phyloP scores from a whole-genome alignment of 2,113 vertebrate species.

The Peucedramus taeniatus region DNA sequence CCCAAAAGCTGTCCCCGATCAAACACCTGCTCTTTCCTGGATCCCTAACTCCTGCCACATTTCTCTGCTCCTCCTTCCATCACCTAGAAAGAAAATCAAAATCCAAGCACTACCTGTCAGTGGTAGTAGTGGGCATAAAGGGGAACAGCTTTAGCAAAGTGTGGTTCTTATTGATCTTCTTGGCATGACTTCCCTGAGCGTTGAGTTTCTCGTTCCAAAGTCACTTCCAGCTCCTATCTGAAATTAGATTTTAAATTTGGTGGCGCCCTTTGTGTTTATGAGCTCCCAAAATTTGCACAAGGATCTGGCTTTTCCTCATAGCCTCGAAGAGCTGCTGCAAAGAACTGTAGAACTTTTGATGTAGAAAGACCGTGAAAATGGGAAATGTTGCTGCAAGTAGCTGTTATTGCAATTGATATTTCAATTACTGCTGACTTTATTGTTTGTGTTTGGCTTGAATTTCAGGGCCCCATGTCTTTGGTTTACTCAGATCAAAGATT shows the following conservation, averaged over 20 bases:
- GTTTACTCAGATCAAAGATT: background rate
- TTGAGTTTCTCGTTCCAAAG: background rate
- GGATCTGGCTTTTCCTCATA: background rate
- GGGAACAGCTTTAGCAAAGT: background rate
- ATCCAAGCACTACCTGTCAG: background rate
- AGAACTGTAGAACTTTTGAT: background rate
- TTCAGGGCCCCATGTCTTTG: background rate
- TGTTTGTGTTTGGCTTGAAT: background rate
- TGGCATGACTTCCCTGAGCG: accelerated
- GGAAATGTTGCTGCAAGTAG: background rate
- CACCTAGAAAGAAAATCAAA: background rate
- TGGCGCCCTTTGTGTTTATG: background rate
- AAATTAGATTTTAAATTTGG: background rate
- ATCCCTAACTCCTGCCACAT: background rate
- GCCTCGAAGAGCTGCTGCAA: background rate
- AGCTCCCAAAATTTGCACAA: background rate
- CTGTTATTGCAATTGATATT: background rate
- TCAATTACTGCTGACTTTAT: background rate
- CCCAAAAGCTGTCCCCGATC: slow-evolving; percentile 3
- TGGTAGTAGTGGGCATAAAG: background rate
- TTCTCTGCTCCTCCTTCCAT: background rate
- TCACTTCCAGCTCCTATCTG: background rate
- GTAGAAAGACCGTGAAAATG: background rate
- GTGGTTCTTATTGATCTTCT: background rate
- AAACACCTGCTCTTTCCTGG: slow-evolving; percentile 18